Percentiles rank a stretch among this genome's conserved stretches.
phyloP scores from a whole-genome alignment of 2,888 invertebrate species.

The Deilephila porcellus region DNA sequence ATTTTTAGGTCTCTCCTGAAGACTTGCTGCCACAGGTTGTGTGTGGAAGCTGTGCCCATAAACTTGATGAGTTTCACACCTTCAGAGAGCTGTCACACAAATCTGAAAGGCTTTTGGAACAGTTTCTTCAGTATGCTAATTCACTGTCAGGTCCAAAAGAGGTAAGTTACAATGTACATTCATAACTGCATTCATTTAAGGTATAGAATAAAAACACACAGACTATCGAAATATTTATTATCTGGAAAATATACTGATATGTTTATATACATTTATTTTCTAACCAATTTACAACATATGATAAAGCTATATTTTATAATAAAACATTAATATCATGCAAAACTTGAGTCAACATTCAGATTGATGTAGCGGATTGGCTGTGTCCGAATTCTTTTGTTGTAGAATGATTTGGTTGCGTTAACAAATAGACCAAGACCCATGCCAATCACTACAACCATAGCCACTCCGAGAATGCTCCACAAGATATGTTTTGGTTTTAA shows the following conservation, averaged over 20 bases:
- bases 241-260: slow-evolving; percentile 34
- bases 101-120: slow-evolving; percentile 89
- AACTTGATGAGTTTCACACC: slow-evolving; percentile 90
- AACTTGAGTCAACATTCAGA: slow-evolving; percentile 66
- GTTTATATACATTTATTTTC: slow-evolving; percentile 31
- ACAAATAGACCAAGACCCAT: slow-evolving; percentile 72
- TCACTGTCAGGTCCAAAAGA: slow-evolving; percentile 86
- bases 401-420: slow-evolving; percentile 66
- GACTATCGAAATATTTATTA: slow-evolving; percentile 31
- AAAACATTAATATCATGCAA: slow-evolving; percentile 57
- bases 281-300: slow-evolving; percentile 19
- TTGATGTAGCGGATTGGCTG: slow-evolving; percentile 75
- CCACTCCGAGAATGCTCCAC: slow-evolving; percentile 78
- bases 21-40: slow-evolving; percentile 91
- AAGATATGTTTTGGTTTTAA: slow-evolving; percentile 74
- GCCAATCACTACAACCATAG: slow-evolving; percentile 66
- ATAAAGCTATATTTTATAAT: slow-evolving; percentile 18
- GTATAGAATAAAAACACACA: not conserved
- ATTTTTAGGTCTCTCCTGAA: slow-evolving; percentile 88
- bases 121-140: slow-evolving; percentile 90
- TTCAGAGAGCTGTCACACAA: slow-evolving; percentile 91
- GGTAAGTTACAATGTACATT: slow-evolving; percentile 75
- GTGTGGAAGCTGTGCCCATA: slow-evolving; percentile 90
- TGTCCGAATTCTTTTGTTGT: slow-evolving; percentile 64
- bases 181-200: not conserved